A percentile compares a stretch with the other conserved stretches of the same genome.
phyloP scores from a whole-genome alignment of 2,113 vertebrate genomes.

The Eubucco bourcierii region DNA sequence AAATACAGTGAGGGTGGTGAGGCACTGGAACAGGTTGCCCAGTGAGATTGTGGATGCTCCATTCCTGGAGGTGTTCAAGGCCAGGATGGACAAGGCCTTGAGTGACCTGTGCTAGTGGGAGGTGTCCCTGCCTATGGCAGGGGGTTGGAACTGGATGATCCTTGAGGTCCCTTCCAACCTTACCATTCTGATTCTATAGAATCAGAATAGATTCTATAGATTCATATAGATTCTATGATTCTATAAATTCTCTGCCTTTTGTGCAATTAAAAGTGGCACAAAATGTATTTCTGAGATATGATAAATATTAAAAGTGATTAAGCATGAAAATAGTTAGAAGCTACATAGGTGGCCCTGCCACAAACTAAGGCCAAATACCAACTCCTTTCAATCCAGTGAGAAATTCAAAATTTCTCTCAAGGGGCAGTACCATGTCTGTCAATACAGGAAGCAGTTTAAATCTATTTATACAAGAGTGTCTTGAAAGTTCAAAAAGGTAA shows the following conservation, averaged over 20 bases:
- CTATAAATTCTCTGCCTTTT: neutral
- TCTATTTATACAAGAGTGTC: neutral
- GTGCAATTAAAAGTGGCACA: neutral
- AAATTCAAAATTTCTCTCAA: neutral
- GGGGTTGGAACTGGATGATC: too few relatives aligned
- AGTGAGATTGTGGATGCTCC: too few relatives aligned
- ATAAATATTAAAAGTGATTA: neutral
- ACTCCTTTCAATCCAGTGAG: neutral
- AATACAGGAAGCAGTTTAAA: neutral
- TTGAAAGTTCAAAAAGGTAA: neutral
- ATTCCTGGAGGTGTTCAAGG: too few relatives aligned
- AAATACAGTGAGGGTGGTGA: too few relatives aligned
- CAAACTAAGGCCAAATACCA: neutral
- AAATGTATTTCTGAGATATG: neutral
- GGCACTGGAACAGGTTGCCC: too few relatives aligned
- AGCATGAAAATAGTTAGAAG: neutral
- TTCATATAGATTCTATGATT: too few relatives aligned
- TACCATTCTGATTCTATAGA: too few relatives aligned
- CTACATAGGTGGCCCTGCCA: neutral
- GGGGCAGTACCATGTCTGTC: rapidly evolving
- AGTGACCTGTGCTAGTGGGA: too few relatives aligned
- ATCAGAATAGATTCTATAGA: too few relatives aligned
- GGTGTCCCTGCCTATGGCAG: too few relatives aligned
- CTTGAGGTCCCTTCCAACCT: too few relatives aligned
- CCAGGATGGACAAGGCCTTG: too few relatives aligned